A percentile compares a stretch with the other conserved stretches of the same genome.
phyloP scores from a whole-genome alignment of 1,140 invertebrate species.

The Tetramorium simillimum region DNA sequence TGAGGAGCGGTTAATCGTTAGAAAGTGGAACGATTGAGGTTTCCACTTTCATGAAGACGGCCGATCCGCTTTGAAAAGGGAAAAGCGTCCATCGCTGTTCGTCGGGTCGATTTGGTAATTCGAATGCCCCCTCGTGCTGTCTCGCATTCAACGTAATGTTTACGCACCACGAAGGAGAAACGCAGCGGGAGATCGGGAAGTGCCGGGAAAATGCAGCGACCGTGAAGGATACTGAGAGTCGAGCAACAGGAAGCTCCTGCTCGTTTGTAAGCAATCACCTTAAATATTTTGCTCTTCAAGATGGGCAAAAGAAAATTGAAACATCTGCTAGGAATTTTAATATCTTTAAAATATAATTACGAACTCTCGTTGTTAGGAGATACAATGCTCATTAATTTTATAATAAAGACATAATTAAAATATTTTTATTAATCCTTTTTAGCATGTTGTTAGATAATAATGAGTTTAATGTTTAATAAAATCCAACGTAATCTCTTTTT shows the following conservation, averaged over 20 bases:
- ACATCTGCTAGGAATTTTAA: neutral
- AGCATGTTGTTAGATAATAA: neutral
- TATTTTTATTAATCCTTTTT: neutral
- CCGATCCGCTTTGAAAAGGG: conserved; percentile 55
- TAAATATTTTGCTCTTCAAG: conserved; percentile 8
- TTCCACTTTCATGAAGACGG: conserved; percentile 67
- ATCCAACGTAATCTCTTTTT: neutral
- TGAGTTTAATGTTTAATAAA: neutral
- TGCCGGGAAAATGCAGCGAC: conserved; percentile 10
- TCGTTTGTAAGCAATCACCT: neutral
- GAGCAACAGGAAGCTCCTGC: neutral
- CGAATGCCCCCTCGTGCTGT: conserved; percentile 57
- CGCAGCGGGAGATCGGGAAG: conserved; percentile 21
- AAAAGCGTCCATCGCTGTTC: conserved; percentile 45
- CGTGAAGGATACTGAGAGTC: conserved; percentile 53
- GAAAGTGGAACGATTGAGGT: conserved; percentile 72
- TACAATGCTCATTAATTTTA: neutral
- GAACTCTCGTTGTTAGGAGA: no score
- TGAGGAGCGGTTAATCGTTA: conserved; percentile 65
- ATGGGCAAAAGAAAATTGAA: neutral
- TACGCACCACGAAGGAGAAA: conserved; percentile 42
- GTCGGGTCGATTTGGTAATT: conserved; percentile 63
- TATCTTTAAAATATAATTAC: neutral
- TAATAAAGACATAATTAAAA: neutral
- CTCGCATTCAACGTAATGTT: conserved; percentile 27